phyloP scores from a whole-genome alignment of 1,140 invertebrate genomes.

The Hypsibius dujardini region DNA sequence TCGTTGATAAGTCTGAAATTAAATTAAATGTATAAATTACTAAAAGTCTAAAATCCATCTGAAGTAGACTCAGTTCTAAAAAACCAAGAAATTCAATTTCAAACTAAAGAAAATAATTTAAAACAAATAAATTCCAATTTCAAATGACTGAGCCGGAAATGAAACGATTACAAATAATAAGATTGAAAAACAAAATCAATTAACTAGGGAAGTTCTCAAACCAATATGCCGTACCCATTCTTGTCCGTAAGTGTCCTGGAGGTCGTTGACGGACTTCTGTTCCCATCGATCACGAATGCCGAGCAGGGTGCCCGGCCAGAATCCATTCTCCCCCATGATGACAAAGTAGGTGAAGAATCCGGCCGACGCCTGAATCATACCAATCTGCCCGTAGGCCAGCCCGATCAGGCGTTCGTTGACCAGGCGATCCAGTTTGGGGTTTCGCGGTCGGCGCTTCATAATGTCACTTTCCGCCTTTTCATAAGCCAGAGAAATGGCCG shows the following conservation, averaged over 20 bases:
- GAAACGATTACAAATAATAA: conserved; percentile 18
- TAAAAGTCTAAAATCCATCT: not conserved
- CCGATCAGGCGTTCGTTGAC: conserved; percentile 59
- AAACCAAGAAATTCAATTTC: too few relatives aligned
- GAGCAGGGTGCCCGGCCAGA: conserved; percentile 62
- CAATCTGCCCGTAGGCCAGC: conserved; percentile 75
- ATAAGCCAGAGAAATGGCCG: conserved; percentile 88
- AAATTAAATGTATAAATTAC: conserved; percentile 2
- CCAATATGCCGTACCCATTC: conserved; percentile 63
- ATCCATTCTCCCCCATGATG: conserved; percentile 96
- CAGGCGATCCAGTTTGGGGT: conserved; percentile 80
- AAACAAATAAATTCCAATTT: conserved; percentile 18
- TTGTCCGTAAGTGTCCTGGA: conserved; percentile 89
- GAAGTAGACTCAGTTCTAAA: too few relatives aligned
- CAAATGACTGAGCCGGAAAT: not conserved
- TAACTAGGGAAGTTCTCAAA: not conserved
- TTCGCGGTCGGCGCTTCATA: conserved; percentile 83
- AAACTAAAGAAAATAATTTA: too few relatives aligned
- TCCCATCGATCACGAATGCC: conserved; percentile 88
- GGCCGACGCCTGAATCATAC: conserved; percentile 96
- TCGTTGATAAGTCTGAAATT: conserved; percentile 69
- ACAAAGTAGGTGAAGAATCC: conserved; percentile 99
- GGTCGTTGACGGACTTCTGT: conserved; percentile 81
- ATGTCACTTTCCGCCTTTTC: conserved; percentile 88
- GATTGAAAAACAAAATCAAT: conserved; percentile 3